Evolutionary conservation across 2,888 invertebrate species (phyloP).

Genomic region (Caenorhabditis angaria): DNA sequence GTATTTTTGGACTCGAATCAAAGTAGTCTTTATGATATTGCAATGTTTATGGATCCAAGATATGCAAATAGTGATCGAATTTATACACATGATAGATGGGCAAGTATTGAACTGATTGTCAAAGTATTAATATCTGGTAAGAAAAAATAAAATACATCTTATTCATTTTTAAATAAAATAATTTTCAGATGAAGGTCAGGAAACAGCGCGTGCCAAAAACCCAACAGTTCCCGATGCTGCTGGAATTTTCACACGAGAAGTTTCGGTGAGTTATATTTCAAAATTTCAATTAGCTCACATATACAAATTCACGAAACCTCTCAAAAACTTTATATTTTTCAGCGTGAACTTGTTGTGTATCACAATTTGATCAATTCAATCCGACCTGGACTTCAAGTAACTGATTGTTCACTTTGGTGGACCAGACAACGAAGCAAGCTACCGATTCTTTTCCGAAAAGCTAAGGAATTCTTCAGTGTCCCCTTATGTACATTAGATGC

Average conservation of each 20-base stretch:
- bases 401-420: slow-evolving; percentile 2
- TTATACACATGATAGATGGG: not conserved
- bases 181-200: not conserved
- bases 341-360: not conserved
- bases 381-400: not conserved
- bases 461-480: not conserved
- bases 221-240: not conserved
- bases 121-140: not conserved
- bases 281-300: too few species aligned
- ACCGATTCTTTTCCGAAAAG: not conserved
- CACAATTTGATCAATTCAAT: not conserved
- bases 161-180: not conserved
- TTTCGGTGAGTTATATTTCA: not conserved
- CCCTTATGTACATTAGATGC: slow-evolving; percentile 6
- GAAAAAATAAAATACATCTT: not conserved
- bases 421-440: not conserved
- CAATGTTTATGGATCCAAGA: slow-evolving; percentile 3
- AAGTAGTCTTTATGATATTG: not conserved
- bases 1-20: not conserved
- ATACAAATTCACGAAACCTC: too few species aligned
- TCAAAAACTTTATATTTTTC: not conserved
- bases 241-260: not conserved
- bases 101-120: not conserved
- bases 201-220: not conserved
- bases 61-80: not conserved